phyloP scores from a whole-genome alignment of 2,888 invertebrate genomes.

The Eretmocerus hayati region DNA sequence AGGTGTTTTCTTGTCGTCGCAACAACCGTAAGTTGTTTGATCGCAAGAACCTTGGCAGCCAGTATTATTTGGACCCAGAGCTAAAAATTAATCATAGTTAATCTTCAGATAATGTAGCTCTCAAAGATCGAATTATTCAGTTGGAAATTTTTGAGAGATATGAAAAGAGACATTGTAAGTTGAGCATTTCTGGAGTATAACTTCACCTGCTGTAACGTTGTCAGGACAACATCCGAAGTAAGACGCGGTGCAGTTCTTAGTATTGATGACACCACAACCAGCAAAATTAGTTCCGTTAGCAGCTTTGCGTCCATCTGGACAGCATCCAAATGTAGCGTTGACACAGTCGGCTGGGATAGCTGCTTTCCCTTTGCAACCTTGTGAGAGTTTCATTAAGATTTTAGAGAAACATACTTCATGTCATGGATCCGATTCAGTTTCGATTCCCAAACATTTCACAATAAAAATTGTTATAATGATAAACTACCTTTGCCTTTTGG shows the following conservation, averaged over 20 bases:
- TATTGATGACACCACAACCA: slow-evolving; percentile 52
- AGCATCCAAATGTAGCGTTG: slow-evolving; percentile 64
- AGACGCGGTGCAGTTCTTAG: slow-evolving; percentile 52
- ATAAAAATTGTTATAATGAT: too few species aligned
- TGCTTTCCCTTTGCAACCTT: slow-evolving; percentile 33
- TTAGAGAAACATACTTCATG: not conserved
- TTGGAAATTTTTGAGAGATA: too few species aligned
- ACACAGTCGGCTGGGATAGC: slow-evolving; percentile 45
- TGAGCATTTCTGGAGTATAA: not conserved
- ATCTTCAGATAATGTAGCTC: too few species aligned
- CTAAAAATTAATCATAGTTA: too few species aligned
- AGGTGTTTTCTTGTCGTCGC: slow-evolving; percentile 73
- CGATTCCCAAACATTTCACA: not conserved
- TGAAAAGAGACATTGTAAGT: too few species aligned
- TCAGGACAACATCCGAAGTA: slow-evolving; percentile 72
- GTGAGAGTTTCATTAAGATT: not conserved
- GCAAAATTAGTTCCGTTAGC: slow-evolving; percentile 59
- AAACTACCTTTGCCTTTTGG: slow-evolving; percentile 49
- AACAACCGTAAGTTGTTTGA: slow-evolving; percentile 73
- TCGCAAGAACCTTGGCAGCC: slow-evolving; percentile 71
- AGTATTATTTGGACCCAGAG: slow-evolving; percentile 61
- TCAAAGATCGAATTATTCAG: too few species aligned
- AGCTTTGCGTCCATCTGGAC: slow-evolving; percentile 59
- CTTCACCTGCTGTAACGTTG: slow-evolving; percentile 55
- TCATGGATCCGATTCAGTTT: too few species aligned